These are phyloP conservation scores for Leptinotarsa texana DNA, from an alignment of 1,140 invertebrate genomes.

Conservation along the genomic window DNA sequence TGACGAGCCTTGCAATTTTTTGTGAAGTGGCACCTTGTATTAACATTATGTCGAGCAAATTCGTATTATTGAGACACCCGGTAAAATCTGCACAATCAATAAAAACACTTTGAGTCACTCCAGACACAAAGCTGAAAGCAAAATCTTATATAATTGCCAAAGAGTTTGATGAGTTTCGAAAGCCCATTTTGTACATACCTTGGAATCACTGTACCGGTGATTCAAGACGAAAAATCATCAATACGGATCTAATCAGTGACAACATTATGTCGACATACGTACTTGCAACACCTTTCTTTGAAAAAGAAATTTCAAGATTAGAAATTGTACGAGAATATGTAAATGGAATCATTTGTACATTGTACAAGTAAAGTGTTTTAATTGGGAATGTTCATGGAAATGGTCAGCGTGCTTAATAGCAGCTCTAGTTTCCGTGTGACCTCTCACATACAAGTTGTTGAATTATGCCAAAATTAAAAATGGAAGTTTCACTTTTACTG, in stretches of 20 bases:
- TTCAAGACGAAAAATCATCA: not conserved
- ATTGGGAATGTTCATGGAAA: not conserved
- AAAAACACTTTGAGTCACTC: not conserved
- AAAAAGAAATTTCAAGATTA: slow-evolving; percentile 24
- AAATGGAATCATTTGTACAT: slow-evolving; percentile 13
- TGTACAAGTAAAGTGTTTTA: slow-evolving; percentile 4
- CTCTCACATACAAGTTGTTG: not conserved
- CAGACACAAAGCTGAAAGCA: not conserved
- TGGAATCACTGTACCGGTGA: not conserved
- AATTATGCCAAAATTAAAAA: not conserved
- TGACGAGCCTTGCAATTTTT: too few relatives aligned
- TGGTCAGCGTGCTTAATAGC: not conserved
- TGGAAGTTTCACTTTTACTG: not conserved
- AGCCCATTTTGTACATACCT: not conserved
- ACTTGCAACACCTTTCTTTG: slow-evolving; percentile 18
- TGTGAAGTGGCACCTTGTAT: too few relatives aligned
- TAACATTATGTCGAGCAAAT: not conserved
- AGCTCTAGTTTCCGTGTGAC: not conserved
- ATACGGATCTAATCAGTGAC: not conserved
- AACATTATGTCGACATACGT: not conserved
- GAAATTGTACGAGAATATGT: slow-evolving; percentile 23
- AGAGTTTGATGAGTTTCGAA: not conserved
- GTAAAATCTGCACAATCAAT: not conserved
- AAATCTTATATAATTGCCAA: not conserved
- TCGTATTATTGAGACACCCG: not conserved